Percentiles rank a stretch among this genome's conserved stretches.
These are phyloP conservation scores for Dromococcyx pavoninus DNA, from an alignment of 2,797 vertebrate species.

Conservation along the genomic window DNA sequence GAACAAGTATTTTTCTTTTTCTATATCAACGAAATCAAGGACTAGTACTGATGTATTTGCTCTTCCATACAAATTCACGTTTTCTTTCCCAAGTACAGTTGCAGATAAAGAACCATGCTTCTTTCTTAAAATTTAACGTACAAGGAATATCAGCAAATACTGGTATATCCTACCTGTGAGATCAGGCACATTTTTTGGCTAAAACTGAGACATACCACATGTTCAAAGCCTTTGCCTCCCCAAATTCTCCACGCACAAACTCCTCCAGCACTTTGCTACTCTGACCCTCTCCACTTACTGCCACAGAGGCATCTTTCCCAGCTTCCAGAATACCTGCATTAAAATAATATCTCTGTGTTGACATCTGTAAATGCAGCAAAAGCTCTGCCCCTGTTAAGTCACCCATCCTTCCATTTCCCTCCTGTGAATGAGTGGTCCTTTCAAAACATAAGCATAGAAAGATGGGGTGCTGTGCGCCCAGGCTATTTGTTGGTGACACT, in stretches of 20 bases:
- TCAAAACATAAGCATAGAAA: background rate
- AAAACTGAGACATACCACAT: background rate
- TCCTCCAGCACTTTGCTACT: background rate
- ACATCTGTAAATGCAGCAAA: background rate
- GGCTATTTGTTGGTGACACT: background rate
- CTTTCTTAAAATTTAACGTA: background rate
- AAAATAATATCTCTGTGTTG: background rate
- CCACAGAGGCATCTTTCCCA: background rate
- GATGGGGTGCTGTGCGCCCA: background rate
- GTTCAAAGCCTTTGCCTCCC: background rate
- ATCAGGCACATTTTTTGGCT: background rate
- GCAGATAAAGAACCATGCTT: background rate
- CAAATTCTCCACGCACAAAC: background rate
- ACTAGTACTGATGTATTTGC: background rate
- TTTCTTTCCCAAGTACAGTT: background rate
- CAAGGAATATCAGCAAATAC: background rate
- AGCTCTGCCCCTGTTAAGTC: background rate
- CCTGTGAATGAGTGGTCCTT: background rate
- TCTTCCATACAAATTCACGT: background rate
- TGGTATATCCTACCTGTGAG: background rate
- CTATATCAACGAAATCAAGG: background rate
- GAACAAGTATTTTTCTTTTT: background rate
- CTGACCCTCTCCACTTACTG: background rate
- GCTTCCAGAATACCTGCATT: background rate
- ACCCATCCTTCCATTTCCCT: background rate